phyloP scores from a whole-genome alignment of 2,113 vertebrate species.

The Limnothrissa miodon region DNA sequence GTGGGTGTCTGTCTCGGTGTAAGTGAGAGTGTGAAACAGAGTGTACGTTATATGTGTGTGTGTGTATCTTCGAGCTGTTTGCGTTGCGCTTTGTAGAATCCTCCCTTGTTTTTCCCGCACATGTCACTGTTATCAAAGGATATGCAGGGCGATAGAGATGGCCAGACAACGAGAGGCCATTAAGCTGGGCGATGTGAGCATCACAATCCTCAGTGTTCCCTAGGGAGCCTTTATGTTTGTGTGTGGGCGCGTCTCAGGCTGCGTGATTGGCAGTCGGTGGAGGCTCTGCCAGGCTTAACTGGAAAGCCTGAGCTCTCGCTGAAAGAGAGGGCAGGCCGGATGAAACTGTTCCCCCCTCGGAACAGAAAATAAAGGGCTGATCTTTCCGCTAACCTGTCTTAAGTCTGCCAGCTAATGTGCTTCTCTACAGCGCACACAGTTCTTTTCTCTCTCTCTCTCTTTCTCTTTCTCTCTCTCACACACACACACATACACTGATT shows the following conservation, averaged over 20 bases:
- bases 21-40: neutral
- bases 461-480: no score
- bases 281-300: neutral
- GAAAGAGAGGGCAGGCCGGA: neutral
- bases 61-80: neutral
- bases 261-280: neutral
- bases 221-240: neutral
- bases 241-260: neutral
- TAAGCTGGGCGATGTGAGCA: neutral
- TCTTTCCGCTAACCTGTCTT: neutral
- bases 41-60: neutral
- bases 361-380: constrained; percentile 1
- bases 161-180: neutral
- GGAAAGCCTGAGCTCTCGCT: neutral
- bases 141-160: neutral
- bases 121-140: neutral
- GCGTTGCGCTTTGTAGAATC: neutral
- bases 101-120: neutral
- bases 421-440: neutral
- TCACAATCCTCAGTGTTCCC: neutral
- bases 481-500: neutral
- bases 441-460: neutral
- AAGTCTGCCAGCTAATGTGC: neutral
- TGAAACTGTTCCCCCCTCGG: neutral
- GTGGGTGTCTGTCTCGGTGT: neutral